Evolutionary conservation across 2,797 vertebrate species (phyloP).

Genomic region (Gadopsis marmoratus): DNA sequence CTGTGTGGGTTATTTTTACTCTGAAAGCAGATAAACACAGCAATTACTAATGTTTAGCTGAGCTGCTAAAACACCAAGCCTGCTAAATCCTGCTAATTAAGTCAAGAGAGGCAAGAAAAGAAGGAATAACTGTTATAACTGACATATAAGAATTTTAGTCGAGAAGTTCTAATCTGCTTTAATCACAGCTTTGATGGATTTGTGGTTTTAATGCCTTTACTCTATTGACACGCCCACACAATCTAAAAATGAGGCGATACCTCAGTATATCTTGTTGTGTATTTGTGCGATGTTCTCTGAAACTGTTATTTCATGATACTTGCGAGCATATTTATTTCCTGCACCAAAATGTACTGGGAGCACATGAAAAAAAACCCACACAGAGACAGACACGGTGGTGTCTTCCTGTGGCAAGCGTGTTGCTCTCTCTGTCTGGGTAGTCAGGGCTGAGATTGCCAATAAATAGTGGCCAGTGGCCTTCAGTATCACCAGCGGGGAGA

Average conservation of each 20-base stretch:
- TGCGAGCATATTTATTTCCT: conserved; percentile 42
- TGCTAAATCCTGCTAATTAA: conserved; percentile 67
- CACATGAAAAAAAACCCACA: conserved; percentile 50
- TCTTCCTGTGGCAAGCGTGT: conserved; percentile 74
- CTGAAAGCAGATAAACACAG: conserved; percentile 64
- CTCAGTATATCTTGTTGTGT: conserved; percentile 27
- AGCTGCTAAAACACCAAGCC: conserved; percentile 42
- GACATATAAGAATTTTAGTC: conserved; percentile 22
- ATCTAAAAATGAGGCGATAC: conserved; percentile 51
- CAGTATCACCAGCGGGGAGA: conserved; percentile 75
- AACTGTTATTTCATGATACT: conserved; percentile 44
- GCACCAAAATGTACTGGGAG: conserved; percentile 21
- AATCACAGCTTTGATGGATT: conserved; percentile 56
- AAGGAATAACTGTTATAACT: conserved; percentile 32
- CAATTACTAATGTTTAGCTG: conserved; percentile 68
- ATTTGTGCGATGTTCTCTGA: conserved; percentile 16
- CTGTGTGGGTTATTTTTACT: conserved; percentile 64
- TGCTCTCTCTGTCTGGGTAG: conserved; percentile 78
- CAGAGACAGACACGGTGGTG: conserved; percentile 49
- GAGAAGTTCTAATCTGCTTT: conserved; percentile 55
- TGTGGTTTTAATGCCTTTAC: conserved; percentile 41
- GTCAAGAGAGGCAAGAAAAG: conserved; percentile 49
- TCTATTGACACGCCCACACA: conserved; percentile 47
- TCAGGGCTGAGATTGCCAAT: conserved; percentile 84
- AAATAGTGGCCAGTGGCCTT: conserved; percentile 84